Evolutionary conservation across 92 coral and sea anemone genomes (phyloP), one percentile per base, ranked within the genome.

Genomic region (Epizoanthus stellaris): DNA sequence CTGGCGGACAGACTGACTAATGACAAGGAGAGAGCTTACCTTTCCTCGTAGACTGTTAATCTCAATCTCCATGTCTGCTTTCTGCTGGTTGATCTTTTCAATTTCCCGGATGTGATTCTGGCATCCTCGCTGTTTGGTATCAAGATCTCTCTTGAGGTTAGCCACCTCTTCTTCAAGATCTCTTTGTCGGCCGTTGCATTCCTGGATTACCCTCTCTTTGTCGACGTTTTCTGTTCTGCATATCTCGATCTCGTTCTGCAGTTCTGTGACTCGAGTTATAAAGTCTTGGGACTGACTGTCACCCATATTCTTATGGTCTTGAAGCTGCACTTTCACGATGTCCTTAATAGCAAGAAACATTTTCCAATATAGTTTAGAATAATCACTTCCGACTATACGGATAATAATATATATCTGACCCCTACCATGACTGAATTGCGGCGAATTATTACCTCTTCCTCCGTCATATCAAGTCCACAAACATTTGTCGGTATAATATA

Each of bases 281-380:
- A 94, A 92, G 70, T 94, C 98, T 60, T 91, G 92, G 14, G 95
- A 91, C 67, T 94, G 97, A 38, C 85, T 91, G 54, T 94, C 98
- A n/a, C 98, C 98, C 89, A 87, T 86, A 79, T 76, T 85, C 49
- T 70, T 92, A 79, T 92, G 89, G 53, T 94, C 98, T 13, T 88
- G 84, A 25, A 94, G 83, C 80, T 94, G 98, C 25, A 66, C 81
- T 65, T 75, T 94, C 42, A 94, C 68, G 39, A 63, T 40, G 16
- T 43, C 73, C 83, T 79, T 79, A 52, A 52, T 52, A 52, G 12
- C 56, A 52, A 52, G 13, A 52, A 52, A 52, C 56, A 52, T 52
- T 52, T 52, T 52, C 56, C 56, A 52, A 52, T 52, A 52, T 13
- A 52, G 2, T 3, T 52, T 52, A 52, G 56, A 52, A 52, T 11